Evolutionary conservation across 2,797 vertebrate species (phyloP).

Genomic region (Meda fulgida): DNA sequence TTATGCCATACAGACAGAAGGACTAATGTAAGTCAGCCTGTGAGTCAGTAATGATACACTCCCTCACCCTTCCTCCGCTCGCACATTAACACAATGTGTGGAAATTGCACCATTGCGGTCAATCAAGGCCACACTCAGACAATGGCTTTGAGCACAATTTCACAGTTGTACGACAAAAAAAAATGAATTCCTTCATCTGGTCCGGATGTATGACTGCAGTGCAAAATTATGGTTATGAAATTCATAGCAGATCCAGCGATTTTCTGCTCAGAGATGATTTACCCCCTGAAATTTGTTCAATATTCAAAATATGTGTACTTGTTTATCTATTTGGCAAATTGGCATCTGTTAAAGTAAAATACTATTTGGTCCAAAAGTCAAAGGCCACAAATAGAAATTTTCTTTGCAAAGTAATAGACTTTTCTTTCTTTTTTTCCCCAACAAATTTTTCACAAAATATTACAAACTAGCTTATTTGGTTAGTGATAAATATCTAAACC

Average conservation of each 20-base stretch:
- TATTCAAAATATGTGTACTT: neutral
- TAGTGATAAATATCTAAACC: neutral
- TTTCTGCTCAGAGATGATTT: neutral
- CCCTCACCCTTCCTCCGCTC: slow-evolving; percentile 39
- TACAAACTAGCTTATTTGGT: neutral
- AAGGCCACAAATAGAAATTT: neutral
- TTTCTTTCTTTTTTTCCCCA: neutral
- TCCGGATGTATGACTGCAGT: slow-evolving; percentile 19
- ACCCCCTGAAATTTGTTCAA: neutral
- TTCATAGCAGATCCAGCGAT: neutral
- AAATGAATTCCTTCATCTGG: neutral
- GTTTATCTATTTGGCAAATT: neutral
- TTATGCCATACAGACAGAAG: slow-evolving; percentile 48
- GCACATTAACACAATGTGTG: slow-evolving; percentile 49
- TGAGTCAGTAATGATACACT: slow-evolving; percentile 41
- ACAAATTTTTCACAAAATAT: neutral
- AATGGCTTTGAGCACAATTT: slow-evolving; percentile 22
- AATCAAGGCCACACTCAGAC: slow-evolving; percentile 35
- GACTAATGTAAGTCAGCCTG: slow-evolving; percentile 28
- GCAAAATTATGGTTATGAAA: slow-evolving; percentile 3
- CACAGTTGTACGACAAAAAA: slow-evolving; percentile 11
- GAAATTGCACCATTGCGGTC: slow-evolving; percentile 31
- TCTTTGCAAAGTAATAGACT: neutral
- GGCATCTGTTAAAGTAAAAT: neutral
- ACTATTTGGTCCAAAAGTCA: neutral